A percentile compares a stretch with the other conserved stretches of the same genome.
phyloP scores from a whole-genome alignment of 2,113 vertebrate genomes.

The Erythrolamprus reginae region DNA sequence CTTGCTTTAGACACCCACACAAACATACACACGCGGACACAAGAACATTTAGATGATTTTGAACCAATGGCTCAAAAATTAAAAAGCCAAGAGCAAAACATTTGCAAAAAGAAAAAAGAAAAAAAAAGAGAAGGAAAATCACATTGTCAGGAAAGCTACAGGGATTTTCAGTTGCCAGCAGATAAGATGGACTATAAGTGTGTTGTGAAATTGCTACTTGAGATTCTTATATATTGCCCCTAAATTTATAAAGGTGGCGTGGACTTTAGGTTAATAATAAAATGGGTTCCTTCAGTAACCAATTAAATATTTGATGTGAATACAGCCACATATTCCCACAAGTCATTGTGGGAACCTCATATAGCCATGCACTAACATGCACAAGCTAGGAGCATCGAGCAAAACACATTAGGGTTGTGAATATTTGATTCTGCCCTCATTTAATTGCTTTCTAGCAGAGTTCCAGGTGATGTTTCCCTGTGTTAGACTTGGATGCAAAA shows the following conservation, averaged over 20 bases:
- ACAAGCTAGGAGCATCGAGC: not conserved
- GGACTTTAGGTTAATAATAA: not conserved
- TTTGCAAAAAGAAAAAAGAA: no score
- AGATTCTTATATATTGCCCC: not conserved
- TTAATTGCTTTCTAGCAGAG: not conserved
- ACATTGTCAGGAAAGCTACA: not conserved
- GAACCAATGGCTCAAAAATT: not conserved
- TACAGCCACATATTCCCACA: not conserved
- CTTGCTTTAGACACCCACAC: not conserved
- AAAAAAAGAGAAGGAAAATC: no score
- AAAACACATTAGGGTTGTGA: not conserved
- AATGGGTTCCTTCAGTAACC: not conserved
- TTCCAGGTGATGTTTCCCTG: not conserved
- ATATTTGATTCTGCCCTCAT: not conserved
- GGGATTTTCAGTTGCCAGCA: not conserved
- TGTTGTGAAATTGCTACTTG: not conserved
- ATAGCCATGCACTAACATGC: not conserved
- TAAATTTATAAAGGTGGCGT: not conserved
- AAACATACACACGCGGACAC: not conserved
- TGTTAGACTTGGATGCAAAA: not conserved
- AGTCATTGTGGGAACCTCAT: not conserved
- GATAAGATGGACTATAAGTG: not conserved
- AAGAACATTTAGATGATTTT: not conserved
- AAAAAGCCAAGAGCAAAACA: not conserved
- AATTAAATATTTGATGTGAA: not conserved